These are phyloP conservation scores for Itoplectis maculator DNA, from an alignment of 2,888 invertebrate species.

Conservation along the genomic window DNA sequence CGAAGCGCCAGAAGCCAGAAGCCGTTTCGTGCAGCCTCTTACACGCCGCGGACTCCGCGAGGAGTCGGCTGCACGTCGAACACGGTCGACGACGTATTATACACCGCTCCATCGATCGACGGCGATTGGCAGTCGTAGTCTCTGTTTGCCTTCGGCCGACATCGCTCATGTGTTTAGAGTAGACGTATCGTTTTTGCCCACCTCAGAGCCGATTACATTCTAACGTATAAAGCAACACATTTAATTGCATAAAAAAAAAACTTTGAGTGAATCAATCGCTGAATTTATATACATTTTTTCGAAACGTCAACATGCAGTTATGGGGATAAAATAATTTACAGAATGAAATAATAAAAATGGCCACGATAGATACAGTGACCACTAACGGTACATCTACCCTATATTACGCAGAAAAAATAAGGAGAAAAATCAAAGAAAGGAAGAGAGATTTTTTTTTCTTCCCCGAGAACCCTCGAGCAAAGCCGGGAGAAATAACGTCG, in stretches of 20 bases:
- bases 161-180: not conserved
- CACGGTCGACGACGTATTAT: constrained; percentile 40
- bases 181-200: too few species aligned
- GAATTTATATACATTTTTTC: too few species aligned
- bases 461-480: constrained; percentile 33
- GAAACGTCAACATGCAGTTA: too few species aligned
- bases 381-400: too few species aligned
- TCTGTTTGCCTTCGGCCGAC: constrained; percentile 20
- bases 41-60: too few species aligned
- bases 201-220: too few species aligned
- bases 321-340: too few species aligned
- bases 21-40: constrained; percentile 48
- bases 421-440: not conserved
- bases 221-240: too few species aligned
- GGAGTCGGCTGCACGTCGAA: constrained; percentile 40
- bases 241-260: too few species aligned
- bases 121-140: constrained; percentile 30
- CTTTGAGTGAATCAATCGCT: too few species aligned
- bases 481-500: constrained; percentile 33
- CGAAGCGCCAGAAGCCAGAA: constrained; percentile 31
- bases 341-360: too few species aligned
- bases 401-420: constrained; percentile 1
- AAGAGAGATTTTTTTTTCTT: constrained; percentile 3
- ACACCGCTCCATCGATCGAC: constrained; percentile 48
- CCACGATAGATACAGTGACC: too few species aligned